A percentile compares a stretch with the other conserved stretches of the same genome.
phyloP scores from a whole-genome alignment of 2,113 vertebrate species.

The Pterocles orientalis region DNA sequence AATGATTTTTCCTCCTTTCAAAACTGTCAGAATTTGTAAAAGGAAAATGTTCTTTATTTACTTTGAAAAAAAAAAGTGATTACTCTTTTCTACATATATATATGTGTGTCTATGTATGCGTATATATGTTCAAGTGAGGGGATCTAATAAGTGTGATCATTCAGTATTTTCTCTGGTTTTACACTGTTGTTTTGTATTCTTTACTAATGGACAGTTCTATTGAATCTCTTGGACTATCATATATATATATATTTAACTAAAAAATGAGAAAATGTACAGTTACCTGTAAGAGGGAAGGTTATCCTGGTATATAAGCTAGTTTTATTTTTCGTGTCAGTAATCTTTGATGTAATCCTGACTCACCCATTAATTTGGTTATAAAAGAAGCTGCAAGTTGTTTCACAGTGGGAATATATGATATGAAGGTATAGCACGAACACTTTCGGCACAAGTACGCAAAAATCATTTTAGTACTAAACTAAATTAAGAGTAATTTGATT shows the following conservation, averaged over 20 bases:
- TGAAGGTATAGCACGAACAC: background rate
- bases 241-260: background rate
- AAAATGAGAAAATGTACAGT: background rate
- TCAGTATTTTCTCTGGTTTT: background rate
- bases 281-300: background rate
- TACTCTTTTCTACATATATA: background rate
- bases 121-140: background rate
- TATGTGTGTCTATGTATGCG: background rate
- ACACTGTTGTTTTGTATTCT: background rate
- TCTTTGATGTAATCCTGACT: background rate
- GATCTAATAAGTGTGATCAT: background rate
- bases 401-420: background rate
- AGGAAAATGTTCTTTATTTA: background rate
- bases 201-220: background rate
- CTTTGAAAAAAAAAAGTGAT: background rate
- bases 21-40: background rate
- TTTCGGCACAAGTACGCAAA: background rate
- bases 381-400: background rate
- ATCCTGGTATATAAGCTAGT: background rate
- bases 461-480: background rate
- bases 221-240: background rate
- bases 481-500: constrained; percentile 1
- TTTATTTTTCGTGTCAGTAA: background rate
- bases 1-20: background rate
- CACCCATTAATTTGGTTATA: background rate